Evolutionary conservation across 2,888 invertebrate species (phyloP), one percentile per base, ranked within the genome.

Genomic region (Stenodema calcarata): DNA sequence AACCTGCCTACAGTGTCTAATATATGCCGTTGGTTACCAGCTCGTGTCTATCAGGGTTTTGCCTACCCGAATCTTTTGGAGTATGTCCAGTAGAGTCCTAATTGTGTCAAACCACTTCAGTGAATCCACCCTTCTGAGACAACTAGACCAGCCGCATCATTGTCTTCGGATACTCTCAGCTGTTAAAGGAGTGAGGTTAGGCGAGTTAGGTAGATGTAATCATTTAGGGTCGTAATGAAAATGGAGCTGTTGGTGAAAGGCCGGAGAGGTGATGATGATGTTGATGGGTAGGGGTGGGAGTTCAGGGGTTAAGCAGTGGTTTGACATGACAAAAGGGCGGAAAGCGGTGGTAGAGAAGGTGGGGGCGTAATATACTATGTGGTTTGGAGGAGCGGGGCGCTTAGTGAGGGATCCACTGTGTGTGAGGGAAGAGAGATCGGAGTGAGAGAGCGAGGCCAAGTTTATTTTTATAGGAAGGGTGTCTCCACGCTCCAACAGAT

Each of bases 401-500:
- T 54, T 18, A 54, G 54, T 4, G 18, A 18, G 27, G 28, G 70
- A 30, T 27, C 70, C 28, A 44, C 23, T 4, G 44, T 41, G n/a
- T n/a, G 78, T 27, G 47, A 23, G 42, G 73, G 78, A 27, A 27
- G 54, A n/a, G 80, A 54, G 80, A 11, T 47, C 16, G 30, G 80
- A 47, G 54, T 47, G 50, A 80, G 80, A 80, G 82, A 82, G 42
- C 69, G 82, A 42, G 47, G 41, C 54, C 69, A 47, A 82, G 82
- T 82, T 82, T 82, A 82, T 82, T 82, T 82, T 82, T 69, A 82
- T 82, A 82, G 82, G 82, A 82, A 69, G 82, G 82, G 82, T 82
- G 82, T 82, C 82, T 82, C 82, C 82, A 82, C 82, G 82, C 82
- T 82, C 82, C 82, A 82, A 82, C 82, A 82, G 82, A 82, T 82